These are phyloP conservation scores for Tachysurus vachellii DNA, from an alignment of 2,113 vertebrate species.

Conservation along the genomic window DNA sequence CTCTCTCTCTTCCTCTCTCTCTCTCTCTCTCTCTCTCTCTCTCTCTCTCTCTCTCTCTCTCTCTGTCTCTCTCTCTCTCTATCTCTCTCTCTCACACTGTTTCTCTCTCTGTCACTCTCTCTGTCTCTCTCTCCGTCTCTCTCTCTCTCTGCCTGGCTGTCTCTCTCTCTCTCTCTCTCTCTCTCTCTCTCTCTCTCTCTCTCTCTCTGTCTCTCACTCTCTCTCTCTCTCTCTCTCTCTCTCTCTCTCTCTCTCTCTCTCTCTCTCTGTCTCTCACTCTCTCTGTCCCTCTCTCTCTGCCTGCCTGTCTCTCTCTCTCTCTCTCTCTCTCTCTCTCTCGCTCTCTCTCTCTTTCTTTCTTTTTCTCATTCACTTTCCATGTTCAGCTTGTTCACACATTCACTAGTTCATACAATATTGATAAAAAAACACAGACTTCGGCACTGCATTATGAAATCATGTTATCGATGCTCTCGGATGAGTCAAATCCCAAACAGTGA, in stretches of 20 bases:
- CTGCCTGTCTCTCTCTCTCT: too few species aligned
- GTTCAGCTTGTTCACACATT: not conserved
- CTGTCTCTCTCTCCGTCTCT: not conserved
- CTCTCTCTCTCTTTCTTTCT: not conserved
- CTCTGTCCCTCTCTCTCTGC: too few species aligned
- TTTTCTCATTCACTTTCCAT: not conserved
- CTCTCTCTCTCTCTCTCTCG: not conserved
- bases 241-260: not conserved
- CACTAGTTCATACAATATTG: not conserved
- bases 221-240: not conserved
- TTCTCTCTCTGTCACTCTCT: not conserved
- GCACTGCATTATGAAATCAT: constrained; percentile 13
- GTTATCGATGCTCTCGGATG: not conserved
- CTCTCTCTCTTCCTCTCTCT: too few species aligned
- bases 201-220: not conserved
- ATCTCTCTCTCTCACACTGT: not conserved
- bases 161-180: too few species aligned
- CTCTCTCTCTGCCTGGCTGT: too few species aligned
- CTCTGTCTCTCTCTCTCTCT: not conserved
- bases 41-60: not conserved
- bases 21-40: not conserved
- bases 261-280: not conserved
- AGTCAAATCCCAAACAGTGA: not conserved
- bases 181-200: not conserved
- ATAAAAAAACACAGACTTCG: not conserved